A percentile compares a stretch with the other conserved stretches of the same genome.
Evolutionary conservation across 2,797 vertebrate genomes (phyloP).

Genomic region (Pantherophis vulpinus): DNA sequence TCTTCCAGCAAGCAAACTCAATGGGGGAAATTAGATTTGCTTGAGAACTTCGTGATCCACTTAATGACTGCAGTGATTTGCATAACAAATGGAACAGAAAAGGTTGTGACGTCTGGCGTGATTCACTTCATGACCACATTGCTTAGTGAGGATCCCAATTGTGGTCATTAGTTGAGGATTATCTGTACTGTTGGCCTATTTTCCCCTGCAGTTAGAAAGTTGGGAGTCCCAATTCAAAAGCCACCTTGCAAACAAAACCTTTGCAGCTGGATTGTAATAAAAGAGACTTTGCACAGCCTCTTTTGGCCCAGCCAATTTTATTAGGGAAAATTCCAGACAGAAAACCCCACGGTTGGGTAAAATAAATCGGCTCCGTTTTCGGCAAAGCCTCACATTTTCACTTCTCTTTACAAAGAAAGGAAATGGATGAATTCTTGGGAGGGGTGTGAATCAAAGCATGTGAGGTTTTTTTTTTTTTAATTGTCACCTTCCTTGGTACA

Average conservation of each 20-base stretch:
- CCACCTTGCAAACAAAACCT: neutral
- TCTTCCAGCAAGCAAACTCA: neutral
- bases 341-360: neutral
- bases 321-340: slow-evolving; percentile 20
- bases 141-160: neutral
- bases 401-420: neutral
- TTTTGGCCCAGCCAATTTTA: neutral
- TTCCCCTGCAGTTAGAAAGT: neutral
- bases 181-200: rapidly evolving
- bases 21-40: neutral
- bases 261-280: neutral
- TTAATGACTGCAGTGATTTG: neutral
- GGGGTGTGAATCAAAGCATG: neutral
- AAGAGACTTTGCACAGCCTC: neutral
- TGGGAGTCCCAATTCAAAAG: neutral
- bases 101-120: neutral
- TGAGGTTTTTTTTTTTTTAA: neutral
- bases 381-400: neutral
- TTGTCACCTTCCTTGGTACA: neutral
- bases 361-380: neutral
- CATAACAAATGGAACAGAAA: neutral
- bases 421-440: neutral
- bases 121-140: neutral
- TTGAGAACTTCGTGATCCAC: neutral
- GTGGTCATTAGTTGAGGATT: neutral